Evolutionary conservation across 2,797 vertebrate species (phyloP).

Genomic region (Coendou prehensilis): DNA sequence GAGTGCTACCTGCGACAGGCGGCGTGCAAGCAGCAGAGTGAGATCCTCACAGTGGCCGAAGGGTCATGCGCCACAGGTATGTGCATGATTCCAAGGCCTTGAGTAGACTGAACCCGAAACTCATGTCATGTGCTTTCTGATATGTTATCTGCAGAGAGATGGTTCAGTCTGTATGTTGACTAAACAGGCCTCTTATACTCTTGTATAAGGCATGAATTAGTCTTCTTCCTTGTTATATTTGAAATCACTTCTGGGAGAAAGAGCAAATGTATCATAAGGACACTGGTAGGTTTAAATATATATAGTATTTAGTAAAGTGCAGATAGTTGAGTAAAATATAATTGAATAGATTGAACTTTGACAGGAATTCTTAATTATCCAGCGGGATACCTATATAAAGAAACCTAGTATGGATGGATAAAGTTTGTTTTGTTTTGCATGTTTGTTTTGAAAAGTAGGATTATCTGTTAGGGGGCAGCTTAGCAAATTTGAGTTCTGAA

Average conservation of each 20-base stretch:
- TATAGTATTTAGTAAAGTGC: constrained; percentile 5
- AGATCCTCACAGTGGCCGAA: constrained; percentile 96
- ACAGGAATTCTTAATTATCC: constrained; percentile 63
- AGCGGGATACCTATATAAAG: constrained; percentile 77
- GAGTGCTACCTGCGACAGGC: constrained; percentile 98
- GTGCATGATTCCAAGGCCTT: constrained; percentile 73
- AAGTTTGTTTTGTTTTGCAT: constrained; percentile 29
- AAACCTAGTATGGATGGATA: constrained; percentile 63
- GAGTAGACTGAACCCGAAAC: neutral
- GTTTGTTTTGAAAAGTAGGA: neutral
- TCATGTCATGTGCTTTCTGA: neutral
- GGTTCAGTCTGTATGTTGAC: neutral
- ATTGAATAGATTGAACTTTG: neutral
- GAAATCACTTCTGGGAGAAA: constrained; percentile 41
- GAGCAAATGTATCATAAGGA: neutral
- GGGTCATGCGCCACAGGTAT: constrained; percentile 97
- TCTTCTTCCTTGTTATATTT: constrained; percentile 14
- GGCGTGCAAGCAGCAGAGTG: constrained; percentile 98
- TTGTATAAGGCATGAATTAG: neutral
- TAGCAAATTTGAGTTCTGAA: constrained; percentile 58
- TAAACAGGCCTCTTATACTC: neutral
- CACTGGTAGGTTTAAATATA: constrained; percentile 28
- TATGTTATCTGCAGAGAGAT: neutral
- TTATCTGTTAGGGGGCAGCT: constrained; percentile 11
- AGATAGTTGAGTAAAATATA: constrained; percentile 57